Percentiles rank a stretch among this genome's conserved stretches.
Evolutionary conservation across 2,888 invertebrate species (phyloP).

Genomic region (Athalia rosae): DNA sequence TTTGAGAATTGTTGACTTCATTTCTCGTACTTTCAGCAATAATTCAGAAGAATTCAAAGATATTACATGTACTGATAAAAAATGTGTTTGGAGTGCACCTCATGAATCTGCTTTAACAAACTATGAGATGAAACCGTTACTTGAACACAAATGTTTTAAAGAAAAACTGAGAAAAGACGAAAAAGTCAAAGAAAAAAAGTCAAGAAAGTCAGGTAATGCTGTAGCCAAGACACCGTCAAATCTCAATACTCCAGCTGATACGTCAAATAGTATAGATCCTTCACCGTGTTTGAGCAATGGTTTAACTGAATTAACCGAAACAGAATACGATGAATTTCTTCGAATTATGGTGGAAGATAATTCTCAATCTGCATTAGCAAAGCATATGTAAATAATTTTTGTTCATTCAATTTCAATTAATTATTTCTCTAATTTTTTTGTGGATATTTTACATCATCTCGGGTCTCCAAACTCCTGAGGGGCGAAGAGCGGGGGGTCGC

Average conservation of each 20-base stretch:
- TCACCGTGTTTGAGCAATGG: conserved; percentile 2
- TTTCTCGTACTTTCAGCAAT: conserved; percentile 39
- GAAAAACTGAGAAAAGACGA: conserved; percentile 22
- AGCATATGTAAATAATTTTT: conserved; percentile 16
- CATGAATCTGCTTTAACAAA: conserved; percentile 1
- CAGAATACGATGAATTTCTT: conserved; percentile 12
- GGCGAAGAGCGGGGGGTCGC: no score
- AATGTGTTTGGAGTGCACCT: conserved; percentile 33
- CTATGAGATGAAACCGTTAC: conserved; percentile 16
- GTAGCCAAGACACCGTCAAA: no score
- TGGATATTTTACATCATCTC: not conserved
- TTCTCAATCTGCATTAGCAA: conserved; percentile 14
- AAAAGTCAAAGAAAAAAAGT: not conserved
- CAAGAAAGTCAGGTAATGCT: not conserved
- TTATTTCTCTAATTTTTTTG: conserved; percentile 12
- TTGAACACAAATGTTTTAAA: conserved; percentile 15
- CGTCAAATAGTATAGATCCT: conserved; percentile 1
- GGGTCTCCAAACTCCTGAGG: no score
- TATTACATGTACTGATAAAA: conserved; percentile 20
- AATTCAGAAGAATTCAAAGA: conserved; percentile 34
- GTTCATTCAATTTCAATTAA: conserved; percentile 4
- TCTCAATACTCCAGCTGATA: not conserved
- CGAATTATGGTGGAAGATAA: conserved; percentile 7
- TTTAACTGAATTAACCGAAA: not conserved
- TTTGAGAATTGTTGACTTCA: conserved; percentile 3